These are phyloP conservation scores for Petrocephalus microphthalmus DNA, from an alignment of 2,113 vertebrate genomes.

Conservation along the genomic window DNA sequence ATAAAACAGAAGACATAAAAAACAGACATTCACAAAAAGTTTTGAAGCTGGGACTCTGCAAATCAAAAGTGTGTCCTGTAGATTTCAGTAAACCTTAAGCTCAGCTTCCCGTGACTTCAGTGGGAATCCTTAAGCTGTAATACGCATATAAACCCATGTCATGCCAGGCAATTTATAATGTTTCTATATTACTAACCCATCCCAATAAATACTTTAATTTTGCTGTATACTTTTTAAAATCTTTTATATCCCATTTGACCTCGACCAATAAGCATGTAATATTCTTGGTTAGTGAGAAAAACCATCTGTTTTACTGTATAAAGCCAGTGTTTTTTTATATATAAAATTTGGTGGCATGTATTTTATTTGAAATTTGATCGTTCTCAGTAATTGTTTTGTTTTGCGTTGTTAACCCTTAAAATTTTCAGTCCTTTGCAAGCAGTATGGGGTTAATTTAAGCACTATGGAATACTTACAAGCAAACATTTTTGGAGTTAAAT, in stretches of 20 bases:
- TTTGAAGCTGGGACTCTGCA: not conserved
- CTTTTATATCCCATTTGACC: not conserved
- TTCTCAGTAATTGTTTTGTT: not conserved
- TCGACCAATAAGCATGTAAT: not conserved
- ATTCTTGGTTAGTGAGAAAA: not conserved
- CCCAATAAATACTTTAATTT: not conserved
- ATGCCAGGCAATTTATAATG: not conserved
- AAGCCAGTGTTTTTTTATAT: not conserved
- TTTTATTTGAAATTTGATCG: not conserved
- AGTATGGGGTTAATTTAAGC: not conserved
- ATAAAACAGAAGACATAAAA: constrained; percentile 2
- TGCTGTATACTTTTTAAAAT: not conserved
- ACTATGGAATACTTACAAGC: not conserved
- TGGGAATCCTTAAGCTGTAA: not conserved
- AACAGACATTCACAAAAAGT: not conserved
- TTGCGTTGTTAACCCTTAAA: not conserved
- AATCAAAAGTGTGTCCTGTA: not conserved
- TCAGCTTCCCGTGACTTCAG: not conserved
- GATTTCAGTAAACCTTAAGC: not conserved
- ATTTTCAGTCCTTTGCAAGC: not conserved
- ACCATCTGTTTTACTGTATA: not conserved
- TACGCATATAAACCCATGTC: not conserved
- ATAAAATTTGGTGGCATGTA: not conserved
- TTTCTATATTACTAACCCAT: not conserved
- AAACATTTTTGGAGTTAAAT: not conserved